A percentile compares a stretch with the other conserved stretches of the same genome.
phyloP scores from a whole-genome alignment of 2,888 invertebrate genomes.

The Campoletis raptor region DNA sequence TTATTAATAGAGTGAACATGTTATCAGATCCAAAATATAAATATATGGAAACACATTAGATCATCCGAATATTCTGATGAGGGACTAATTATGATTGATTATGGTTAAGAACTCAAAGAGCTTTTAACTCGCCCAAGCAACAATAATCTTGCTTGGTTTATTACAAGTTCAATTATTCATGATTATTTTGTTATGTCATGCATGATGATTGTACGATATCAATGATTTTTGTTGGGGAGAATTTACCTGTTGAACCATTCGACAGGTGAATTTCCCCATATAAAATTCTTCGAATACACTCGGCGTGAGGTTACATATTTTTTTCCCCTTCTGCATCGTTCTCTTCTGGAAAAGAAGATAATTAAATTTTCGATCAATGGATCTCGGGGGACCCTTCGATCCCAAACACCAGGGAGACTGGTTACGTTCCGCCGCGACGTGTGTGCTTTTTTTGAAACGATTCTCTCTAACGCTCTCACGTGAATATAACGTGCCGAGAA shows the following conservation, averaged over 20 bases:
- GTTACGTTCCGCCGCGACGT: conserved; percentile 45
- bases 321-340: conserved; percentile 16
- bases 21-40: neutral
- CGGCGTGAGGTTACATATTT: conserved; percentile 55
- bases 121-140: neutral
- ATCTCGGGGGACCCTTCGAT: conserved; percentile 42
- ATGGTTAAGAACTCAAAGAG: neutral
- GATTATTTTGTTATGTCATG: neutral
- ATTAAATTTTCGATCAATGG: conserved; percentile 64
- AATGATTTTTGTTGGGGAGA: neutral
- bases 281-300: conserved; percentile 49
- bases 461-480: conserved; percentile 10
- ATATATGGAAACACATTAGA: neutral
- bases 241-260: conserved; percentile 5
- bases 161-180: neutral
- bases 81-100: neutral
- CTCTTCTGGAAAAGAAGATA: conserved; percentile 46
- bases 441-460: conserved; percentile 42
- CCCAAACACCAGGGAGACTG: conserved; percentile 42
- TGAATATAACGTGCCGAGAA: conserved; percentile 16
- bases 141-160: neutral
- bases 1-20: neutral
- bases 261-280: conserved; percentile 41
- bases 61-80: neutral
- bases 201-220: neutral